Evolutionary conservation across 2,888 invertebrate genomes (phyloP).

Genomic region (Cryptus armator): DNA sequence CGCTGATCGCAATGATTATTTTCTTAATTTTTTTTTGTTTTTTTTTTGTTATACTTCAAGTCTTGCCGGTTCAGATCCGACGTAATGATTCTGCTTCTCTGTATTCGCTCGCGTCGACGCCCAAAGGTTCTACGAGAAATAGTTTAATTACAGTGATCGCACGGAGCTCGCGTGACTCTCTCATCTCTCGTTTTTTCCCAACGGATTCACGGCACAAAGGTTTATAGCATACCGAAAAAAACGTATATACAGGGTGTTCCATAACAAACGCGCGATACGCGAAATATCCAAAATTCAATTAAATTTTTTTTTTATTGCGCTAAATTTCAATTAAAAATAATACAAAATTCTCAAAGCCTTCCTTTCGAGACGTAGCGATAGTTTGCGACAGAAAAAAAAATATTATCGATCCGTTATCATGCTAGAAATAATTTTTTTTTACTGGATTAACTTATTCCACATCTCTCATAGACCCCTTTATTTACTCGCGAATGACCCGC

Average conservation of each 20-base stretch:
- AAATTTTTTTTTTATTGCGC: too few relatives aligned
- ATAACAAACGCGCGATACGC: too few relatives aligned
- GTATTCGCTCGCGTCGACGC: not conserved
- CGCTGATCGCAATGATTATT: not conserved
- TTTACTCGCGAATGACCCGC: not conserved
- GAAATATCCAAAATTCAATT: too few relatives aligned
- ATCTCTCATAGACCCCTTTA: not conserved
- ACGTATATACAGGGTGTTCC: not conserved
- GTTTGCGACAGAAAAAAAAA: too few relatives aligned
- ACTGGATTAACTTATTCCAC: too few relatives aligned
- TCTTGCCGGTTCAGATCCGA: conserved; percentile 1
- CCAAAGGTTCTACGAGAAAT: conserved; percentile 13
- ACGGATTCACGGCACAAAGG: not conserved
- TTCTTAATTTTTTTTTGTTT: not conserved
- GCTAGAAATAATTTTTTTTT: too few relatives aligned
- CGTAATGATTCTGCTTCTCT: not conserved
- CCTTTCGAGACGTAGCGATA: too few relatives aligned
- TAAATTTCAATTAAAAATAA: too few relatives aligned
- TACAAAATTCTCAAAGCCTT: too few relatives aligned
- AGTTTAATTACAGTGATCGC: conserved; percentile 31
- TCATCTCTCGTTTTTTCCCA: not conserved
- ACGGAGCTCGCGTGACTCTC: conserved; percentile 36
- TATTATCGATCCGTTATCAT: too few relatives aligned
- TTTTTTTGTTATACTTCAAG: not conserved
- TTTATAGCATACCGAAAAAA: not conserved